Conservation (phyloP, 2,888 invertebrate species). For the Rhopalosiphum nymphaeae region DNA sequence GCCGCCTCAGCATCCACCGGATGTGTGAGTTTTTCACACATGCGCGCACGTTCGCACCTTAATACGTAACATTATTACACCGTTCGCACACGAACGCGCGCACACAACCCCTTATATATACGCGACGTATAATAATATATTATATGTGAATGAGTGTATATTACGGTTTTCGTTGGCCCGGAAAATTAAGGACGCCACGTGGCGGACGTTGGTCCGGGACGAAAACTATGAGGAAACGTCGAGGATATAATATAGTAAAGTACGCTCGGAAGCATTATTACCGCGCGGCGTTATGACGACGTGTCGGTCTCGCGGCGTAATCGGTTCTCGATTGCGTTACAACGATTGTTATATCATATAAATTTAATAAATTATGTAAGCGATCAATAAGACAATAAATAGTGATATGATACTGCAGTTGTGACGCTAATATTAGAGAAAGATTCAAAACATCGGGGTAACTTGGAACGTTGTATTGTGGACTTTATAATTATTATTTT, state of each 20-base stretch:
- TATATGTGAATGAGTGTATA: not conserved
- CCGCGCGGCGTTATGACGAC: not conserved
- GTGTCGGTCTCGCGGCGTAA: not conserved
- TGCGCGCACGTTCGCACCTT: not conserved
- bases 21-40: conserved; percentile 29
- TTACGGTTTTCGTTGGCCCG: not conserved
- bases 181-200: not conserved
- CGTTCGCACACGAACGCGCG: not conserved
- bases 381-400: not conserved
- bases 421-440: not conserved
- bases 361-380: not conserved
- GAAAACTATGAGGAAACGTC: not conserved
- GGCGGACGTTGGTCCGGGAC: not conserved
- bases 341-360: not conserved
- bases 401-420: too few relatives aligned
- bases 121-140: not conserved
- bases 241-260: too few relatives aligned
- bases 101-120: not conserved
- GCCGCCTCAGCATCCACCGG: not conserved
- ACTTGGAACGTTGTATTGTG: not conserved
- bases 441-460: not conserved
- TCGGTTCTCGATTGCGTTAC: not conserved
- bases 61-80: conserved; percentile 15
- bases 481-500: not conserved
- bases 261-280: not conserved